These are phyloP conservation scores for Orchesella flavescens DNA, from an alignment of 2,888 invertebrate genomes.

Conservation along the genomic window DNA sequence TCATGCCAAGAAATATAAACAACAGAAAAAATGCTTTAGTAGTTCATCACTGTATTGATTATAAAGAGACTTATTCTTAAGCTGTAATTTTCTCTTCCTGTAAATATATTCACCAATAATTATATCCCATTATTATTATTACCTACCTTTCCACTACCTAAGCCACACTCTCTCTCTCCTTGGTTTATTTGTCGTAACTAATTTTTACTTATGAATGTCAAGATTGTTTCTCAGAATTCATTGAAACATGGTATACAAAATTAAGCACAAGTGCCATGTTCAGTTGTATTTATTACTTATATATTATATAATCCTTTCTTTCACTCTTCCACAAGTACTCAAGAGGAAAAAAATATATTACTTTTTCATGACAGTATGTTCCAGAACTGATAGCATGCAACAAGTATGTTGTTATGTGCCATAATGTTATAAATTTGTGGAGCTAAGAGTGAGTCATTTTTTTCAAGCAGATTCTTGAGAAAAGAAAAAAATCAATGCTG, in stretches of 20 bases:
- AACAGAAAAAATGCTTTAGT: background rate
- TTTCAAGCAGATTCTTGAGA: background rate
- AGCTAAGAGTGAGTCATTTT: slow-evolving; percentile 36
- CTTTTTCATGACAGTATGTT: background rate
- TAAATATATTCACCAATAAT: background rate
- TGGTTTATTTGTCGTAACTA: too few relatives aligned
- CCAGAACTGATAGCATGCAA: background rate
- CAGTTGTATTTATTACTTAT: too few relatives aligned
- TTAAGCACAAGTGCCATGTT: too few relatives aligned
- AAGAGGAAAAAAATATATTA: too few relatives aligned
- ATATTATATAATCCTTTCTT: too few relatives aligned
- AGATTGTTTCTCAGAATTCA: too few relatives aligned
- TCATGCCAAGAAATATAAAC: slow-evolving; percentile 40
- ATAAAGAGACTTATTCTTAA: background rate
- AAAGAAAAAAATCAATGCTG: background rate
- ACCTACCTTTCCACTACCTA: background rate
- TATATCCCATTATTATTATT: background rate
- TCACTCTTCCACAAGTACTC: too few relatives aligned
- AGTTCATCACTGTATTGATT: background rate
- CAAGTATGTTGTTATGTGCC: background rate
- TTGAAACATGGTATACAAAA: too few relatives aligned
- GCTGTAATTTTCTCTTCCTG: too few relatives aligned
- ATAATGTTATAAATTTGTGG: background rate
- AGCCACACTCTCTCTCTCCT: background rate
- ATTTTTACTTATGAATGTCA: too few relatives aligned